These are phyloP conservation scores for Temnothorax nylanderi DNA, from an alignment of 1,140 invertebrate species.

Conservation along the genomic window DNA sequence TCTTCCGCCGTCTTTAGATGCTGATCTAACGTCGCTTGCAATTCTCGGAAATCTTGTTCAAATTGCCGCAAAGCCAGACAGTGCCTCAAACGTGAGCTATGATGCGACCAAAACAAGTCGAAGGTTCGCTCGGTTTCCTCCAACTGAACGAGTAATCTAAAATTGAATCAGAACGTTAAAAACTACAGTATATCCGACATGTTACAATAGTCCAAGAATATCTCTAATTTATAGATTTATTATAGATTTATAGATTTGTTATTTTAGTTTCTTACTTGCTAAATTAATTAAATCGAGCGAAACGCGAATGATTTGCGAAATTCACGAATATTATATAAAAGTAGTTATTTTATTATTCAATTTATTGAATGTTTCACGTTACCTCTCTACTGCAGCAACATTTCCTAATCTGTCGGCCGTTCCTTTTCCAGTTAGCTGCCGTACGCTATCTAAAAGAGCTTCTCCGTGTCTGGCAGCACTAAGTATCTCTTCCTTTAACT, in stretches of 20 bases:
- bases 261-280: too few relatives aligned
- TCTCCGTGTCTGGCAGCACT: conserved; percentile 94
- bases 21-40: conserved; percentile 90
- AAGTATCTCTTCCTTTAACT: conserved; percentile 92
- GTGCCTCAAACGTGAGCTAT: conserved; percentile 94
- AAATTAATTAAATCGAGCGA: background rate
- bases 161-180: conserved; percentile 72
- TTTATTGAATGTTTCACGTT: conserved; percentile 59
- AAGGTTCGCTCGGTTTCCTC: conserved; percentile 98
- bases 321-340: too few relatives aligned
- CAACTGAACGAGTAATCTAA: conserved; percentile 95
- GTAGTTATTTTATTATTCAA: background rate
- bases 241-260: too few relatives aligned
- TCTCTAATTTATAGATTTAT: too few relatives aligned
- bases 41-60: conserved; percentile 94
- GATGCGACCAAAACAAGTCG: conserved; percentile 96
- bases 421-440: conserved; percentile 85
- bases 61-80: conserved; percentile 96
- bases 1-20: conserved; percentile 91
- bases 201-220: background rate
- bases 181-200: background rate
- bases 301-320: background rate
- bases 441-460: conserved; percentile 90
- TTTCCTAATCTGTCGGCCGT: conserved; percentile 92
- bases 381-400: conserved; percentile 97